phyloP scores from a whole-genome alignment of 2,888 invertebrate species.

The Hedychridium roseum region DNA sequence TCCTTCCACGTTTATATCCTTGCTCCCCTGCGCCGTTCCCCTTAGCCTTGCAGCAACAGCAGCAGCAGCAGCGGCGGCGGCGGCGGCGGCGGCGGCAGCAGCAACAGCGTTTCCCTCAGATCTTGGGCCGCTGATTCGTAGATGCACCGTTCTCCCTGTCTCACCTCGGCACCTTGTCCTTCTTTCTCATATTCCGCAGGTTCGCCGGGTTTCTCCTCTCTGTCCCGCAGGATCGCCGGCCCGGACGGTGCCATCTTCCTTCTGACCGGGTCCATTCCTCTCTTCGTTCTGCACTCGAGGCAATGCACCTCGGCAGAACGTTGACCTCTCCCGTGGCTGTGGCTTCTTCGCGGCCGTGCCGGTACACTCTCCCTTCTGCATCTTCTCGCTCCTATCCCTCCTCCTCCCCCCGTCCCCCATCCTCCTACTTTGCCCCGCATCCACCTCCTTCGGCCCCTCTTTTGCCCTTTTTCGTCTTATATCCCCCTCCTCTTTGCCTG shows the following conservation, averaged over 20 bases:
- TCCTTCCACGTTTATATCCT: conserved; percentile 21
- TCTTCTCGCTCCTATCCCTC: conserved; percentile 19
- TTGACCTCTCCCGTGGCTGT: conserved; percentile 45
- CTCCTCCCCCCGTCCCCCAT: conserved; percentile 21
- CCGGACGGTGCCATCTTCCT: not conserved
- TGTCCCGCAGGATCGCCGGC: conserved; percentile 7
- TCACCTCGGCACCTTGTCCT: conserved; percentile 11
- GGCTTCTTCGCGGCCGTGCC: not conserved
- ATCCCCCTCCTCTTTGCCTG: conserved; percentile 27
- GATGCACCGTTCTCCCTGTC: not conserved
- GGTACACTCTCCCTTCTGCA: conserved; percentile 1
- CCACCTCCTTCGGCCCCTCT: conserved; percentile 1
- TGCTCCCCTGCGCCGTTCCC: too few species aligned
- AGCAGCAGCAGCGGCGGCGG: too few species aligned
- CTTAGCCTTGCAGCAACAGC: too few species aligned
- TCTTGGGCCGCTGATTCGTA: conserved; percentile 10
- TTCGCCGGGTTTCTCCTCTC: not conserved
- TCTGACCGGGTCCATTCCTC: conserved; percentile 12
- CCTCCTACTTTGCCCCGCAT: conserved; percentile 7
- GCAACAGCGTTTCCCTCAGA: conserved; percentile 22
- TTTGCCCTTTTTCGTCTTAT: conserved; percentile 4
- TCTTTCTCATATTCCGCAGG: conserved; percentile 2
- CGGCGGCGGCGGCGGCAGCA: too few species aligned
- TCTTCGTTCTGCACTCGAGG: conserved; percentile 42
- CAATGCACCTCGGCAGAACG: conserved; percentile 58